Base-by-base conservation (phyloP, 2,888 invertebrate genomes). In the Drosophila ezoana region DNA sequence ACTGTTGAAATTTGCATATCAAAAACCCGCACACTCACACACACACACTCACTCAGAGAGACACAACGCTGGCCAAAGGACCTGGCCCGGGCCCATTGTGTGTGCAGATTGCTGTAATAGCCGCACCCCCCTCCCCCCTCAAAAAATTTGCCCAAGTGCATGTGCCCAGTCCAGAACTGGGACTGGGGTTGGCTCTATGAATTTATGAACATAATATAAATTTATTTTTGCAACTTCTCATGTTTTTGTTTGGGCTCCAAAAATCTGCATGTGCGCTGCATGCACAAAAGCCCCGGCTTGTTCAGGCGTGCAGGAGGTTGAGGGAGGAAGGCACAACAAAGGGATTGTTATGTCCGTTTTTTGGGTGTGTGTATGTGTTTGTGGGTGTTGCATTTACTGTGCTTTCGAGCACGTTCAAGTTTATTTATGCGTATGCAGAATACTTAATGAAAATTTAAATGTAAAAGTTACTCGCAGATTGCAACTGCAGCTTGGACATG, bases 191-290 rank as follows among this genome's bases (percentile, higher is more conserved):
- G 16, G 81, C 85, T 90, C 87, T 89, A 81, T 88, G 85, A 91
- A 90, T 91, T 91, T 91, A 90, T 90, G 90, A 89, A 87, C 87
- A 89, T 90, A 90, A 91, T 90, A 90, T 90, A 90, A 91, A 91
- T 90, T 91, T 91, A 91, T 91, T 90, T 90, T 87, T 87, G 86
- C 88, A 81, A 87, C 88, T 84, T 84, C 79, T 82, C 86, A 87
- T 89, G 86, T 89, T 89, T 87, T 84, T 89, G 84, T 86, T 87
- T 81, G 76, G 84, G 64, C 76, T 61, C 65, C 63, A 48, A 85
- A 87, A 86, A 88, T 85, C 83, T 85, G 76, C 77, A 87, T 85
- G 77, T 72, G 72, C 71, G 60, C 72, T 65, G 68, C 66, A 72
- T 64, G 65, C 41, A 64, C 53, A 76, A 77, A 68, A 57, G 54